phyloP scores from a whole-genome alignment of 2,797 vertebrate genomes.

The Onychomys torridus region DNA sequence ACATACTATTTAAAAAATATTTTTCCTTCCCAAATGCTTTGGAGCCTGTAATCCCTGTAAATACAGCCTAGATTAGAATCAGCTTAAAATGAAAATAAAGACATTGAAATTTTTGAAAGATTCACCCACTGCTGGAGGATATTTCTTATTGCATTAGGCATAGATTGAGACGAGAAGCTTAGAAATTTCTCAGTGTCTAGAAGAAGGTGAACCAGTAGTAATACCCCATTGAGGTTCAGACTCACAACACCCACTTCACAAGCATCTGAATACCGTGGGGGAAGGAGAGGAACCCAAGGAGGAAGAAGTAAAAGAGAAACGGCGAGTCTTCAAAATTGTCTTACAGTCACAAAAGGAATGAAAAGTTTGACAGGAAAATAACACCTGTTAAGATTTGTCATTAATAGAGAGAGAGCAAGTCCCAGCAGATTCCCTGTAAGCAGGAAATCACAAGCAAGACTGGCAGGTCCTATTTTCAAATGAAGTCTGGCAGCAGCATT shows the following conservation, averaged over 20 bases:
- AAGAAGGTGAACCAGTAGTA: background rate
- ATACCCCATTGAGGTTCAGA: background rate
- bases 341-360: background rate
- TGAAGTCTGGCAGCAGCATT: slow-evolving; percentile 30
- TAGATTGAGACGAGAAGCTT: background rate
- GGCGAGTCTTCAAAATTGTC: background rate
- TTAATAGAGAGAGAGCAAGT: background rate
- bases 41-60: background rate
- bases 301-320: background rate
- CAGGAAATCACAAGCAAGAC: slow-evolving; percentile 39
- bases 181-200: background rate
- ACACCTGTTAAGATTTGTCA: slow-evolving; percentile 55
- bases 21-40: slow-evolving; percentile 31
- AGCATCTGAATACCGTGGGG: background rate
- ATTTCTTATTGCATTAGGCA: background rate
- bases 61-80: background rate
- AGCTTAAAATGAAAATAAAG: background rate
- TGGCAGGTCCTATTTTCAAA: slow-evolving; percentile 49
- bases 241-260: background rate
- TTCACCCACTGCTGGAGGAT: background rate
- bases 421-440: background rate
- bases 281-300: background rate
- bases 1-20: background rate
- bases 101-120: slow-evolving; percentile 1
- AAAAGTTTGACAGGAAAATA: slow-evolving; percentile 65